These are phyloP conservation scores for Microtus montanus DNA, from an alignment of 2,113 vertebrate genomes.

Conservation along the genomic window DNA sequence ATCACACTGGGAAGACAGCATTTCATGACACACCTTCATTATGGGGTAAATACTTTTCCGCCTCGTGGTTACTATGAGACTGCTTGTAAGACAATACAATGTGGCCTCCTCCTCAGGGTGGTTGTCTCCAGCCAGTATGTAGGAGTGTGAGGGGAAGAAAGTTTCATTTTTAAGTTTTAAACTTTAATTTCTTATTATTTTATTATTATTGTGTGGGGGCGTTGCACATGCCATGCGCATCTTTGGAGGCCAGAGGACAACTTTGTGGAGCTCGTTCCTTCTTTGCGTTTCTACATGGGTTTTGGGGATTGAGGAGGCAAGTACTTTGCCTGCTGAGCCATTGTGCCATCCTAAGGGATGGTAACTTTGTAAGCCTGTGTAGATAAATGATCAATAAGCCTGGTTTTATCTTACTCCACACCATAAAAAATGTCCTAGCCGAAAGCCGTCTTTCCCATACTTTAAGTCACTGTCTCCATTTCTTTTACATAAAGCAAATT, in stretches of 20 bases:
- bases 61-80: background rate
- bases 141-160: background rate
- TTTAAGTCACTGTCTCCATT: background rate
- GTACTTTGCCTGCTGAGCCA: background rate
- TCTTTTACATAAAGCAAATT: slow-evolving; percentile 24
- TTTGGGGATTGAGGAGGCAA: background rate
- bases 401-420: background rate
- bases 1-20: background rate
- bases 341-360: background rate
- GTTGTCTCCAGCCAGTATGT: background rate
- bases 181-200: background rate
- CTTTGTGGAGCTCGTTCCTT: background rate
- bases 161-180: background rate
- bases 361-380: background rate
- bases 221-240: background rate
- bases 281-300: background rate
- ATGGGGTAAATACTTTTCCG: background rate
- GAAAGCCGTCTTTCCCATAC: background rate
- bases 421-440: background rate
- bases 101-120: background rate
- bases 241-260: background rate
- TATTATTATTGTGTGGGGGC: background rate
- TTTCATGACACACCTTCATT: background rate
- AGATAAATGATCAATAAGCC: background rate
- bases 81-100: background rate